A percentile compares a stretch with the other conserved stretches of the same genome.
Conservation (phyloP, 2,797 vertebrate genomes). For the Anolis apletophallus region DNA sequence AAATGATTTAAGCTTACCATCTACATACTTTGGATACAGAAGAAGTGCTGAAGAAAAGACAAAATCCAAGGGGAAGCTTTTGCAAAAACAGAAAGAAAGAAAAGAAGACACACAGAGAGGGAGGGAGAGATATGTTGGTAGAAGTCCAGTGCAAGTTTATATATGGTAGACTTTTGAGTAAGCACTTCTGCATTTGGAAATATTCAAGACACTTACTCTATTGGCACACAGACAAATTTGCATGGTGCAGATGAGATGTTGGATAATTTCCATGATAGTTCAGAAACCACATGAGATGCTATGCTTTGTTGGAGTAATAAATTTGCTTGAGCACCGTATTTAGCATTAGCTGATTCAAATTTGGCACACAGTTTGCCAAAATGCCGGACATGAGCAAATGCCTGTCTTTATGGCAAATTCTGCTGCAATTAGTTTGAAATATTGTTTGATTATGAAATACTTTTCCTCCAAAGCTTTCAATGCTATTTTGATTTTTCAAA, state of each 20-base stretch:
- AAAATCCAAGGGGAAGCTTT: conserved; percentile 57
- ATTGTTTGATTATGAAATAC: conserved; percentile 1
- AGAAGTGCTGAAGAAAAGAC: conserved; percentile 65
- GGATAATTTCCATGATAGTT: conserved; percentile 25
- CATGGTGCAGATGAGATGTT: conserved; percentile 40
- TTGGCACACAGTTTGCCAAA: conserved; percentile 26
- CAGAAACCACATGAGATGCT: conserved; percentile 37
- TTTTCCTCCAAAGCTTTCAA: conserved; percentile 8
- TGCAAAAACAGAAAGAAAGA: conserved; percentile 46
- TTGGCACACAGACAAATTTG: conserved; percentile 6
- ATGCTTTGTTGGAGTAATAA: conserved; percentile 18
- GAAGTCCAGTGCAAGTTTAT: conserved; percentile 18
- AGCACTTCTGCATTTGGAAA: conserved; percentile 68
- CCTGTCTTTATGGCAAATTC: too few relatives aligned
- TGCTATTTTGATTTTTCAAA: background rate
- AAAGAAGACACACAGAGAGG: background rate
- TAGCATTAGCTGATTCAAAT: background rate
- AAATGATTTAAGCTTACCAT: conserved; percentile 74
- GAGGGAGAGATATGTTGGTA: conserved; percentile 41
- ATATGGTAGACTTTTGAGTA: conserved; percentile 50
- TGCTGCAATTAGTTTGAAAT: conserved; percentile 18
- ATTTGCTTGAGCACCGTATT: background rate
- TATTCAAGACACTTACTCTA: conserved; percentile 38
- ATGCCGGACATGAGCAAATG: background rate
- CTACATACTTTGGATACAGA: conserved; percentile 74